These are phyloP conservation scores for Escarpia spicata DNA, from an alignment of 2,888 invertebrate genomes.

Conservation along the genomic window DNA sequence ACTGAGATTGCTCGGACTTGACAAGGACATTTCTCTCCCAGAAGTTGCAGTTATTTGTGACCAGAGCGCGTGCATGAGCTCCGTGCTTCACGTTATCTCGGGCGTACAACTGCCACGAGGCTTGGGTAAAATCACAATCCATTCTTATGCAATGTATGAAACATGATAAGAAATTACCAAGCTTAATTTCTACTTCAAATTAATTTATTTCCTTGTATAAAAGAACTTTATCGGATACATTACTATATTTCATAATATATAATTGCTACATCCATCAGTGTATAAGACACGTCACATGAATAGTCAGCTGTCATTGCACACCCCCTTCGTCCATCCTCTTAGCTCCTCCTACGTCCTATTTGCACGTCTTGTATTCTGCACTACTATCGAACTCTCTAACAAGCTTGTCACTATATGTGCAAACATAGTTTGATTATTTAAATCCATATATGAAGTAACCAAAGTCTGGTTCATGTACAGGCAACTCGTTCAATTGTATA, in stretches of 20 bases:
- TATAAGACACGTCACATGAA: too few relatives aligned
- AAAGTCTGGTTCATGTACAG: background rate
- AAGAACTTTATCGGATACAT: background rate
- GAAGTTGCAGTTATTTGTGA: background rate
- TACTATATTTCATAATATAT: too few relatives aligned
- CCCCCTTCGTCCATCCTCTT: too few relatives aligned
- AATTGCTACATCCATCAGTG: too few relatives aligned
- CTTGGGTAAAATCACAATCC: background rate
- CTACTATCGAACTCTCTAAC: too few relatives aligned
- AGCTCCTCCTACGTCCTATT: background rate
- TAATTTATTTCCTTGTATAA: background rate
- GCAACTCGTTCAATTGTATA: background rate
- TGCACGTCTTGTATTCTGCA: background rate
- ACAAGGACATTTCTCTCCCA: background rate
- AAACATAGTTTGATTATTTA: too few relatives aligned
- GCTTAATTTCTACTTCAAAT: too few relatives aligned
- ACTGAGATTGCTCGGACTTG: background rate
- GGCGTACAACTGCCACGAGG: background rate
- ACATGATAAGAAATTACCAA: too few relatives aligned
- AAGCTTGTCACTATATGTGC: too few relatives aligned
- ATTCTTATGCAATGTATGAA: background rate
- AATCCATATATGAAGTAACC: too few relatives aligned
- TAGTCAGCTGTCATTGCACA: too few relatives aligned
- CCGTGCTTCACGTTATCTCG: background rate
- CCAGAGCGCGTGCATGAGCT: background rate